Conservation (phyloP, 2,888 invertebrate species). For the Pasiphila rectangulata region DNA sequence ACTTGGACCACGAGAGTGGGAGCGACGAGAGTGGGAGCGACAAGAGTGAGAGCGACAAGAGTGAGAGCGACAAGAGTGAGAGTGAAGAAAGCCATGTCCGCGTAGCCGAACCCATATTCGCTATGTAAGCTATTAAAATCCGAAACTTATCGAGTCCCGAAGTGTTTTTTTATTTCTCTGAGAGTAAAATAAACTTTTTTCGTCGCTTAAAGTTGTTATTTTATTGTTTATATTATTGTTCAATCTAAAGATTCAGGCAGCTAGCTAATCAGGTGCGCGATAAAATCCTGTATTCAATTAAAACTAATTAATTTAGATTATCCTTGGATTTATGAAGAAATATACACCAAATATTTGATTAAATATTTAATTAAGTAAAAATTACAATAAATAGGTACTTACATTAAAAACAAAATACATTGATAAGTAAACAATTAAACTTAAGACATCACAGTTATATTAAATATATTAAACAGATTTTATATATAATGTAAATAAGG, state of each 20-base stretch:
- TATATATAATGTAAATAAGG: too few species aligned
- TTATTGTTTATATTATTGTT: too few species aligned
- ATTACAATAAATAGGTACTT: constrained; percentile 8
- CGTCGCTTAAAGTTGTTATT: too few species aligned
- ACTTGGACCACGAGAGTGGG: constrained; percentile 9
- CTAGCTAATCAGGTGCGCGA: too few species aligned
- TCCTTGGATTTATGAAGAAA: neutral
- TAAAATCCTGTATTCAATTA: too few species aligned
- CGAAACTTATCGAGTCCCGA: too few species aligned
- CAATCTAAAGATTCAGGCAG: too few species aligned
- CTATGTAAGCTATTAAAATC: too few species aligned
- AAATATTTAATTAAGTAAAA: constrained; percentile 1
- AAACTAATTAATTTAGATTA: too few species aligned
- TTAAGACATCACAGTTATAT: constrained; percentile 16
- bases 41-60: neutral
- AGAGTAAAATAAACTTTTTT: too few species aligned
- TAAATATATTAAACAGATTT: neutral
- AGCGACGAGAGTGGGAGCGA: neutral
- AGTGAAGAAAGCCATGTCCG: neutral
- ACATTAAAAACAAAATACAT: neutral
- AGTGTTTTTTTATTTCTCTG: too few species aligned
- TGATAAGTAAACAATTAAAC: constrained; percentile 1
- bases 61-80: neutral
- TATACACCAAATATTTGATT: neutral
- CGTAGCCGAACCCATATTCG: too few species aligned